Percentiles rank a stretch among this genome's conserved stretches.
These are phyloP conservation scores for Callithrix jacchus DNA, from an alignment of 2,113 vertebrate species.

Conservation along the genomic window DNA sequence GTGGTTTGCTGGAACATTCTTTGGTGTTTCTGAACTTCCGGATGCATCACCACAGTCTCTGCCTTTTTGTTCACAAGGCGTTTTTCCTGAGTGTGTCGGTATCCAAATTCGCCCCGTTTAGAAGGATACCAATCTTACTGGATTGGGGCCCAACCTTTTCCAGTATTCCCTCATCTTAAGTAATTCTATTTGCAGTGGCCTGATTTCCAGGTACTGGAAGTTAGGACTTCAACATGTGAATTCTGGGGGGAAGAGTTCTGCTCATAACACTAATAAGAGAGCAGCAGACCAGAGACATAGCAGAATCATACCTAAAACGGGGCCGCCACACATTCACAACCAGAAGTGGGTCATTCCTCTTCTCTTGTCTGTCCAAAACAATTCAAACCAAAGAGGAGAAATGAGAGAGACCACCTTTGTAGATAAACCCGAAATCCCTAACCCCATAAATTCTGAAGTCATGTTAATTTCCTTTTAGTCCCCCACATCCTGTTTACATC, in stretches of 20 bases:
- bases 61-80: not conserved
- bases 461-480: not conserved
- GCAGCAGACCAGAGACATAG: not conserved
- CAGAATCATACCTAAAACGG: not conserved
- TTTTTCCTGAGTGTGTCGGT: no score
- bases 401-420: not conserved
- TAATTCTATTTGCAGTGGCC: no score
- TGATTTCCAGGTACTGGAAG: not conserved
- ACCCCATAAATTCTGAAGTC: not conserved
- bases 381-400: not conserved
- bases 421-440: not conserved
- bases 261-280: not conserved
- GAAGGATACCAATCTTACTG: not conserved
- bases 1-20: not conserved
- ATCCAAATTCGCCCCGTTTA: not conserved
- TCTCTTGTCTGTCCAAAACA: not conserved
- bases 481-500: not conserved
- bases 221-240: not conserved
- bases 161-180: not conserved
- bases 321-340: not conserved
- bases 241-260: not conserved
- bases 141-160: not conserved
- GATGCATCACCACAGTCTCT: not conserved
- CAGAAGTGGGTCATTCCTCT: accelerated
- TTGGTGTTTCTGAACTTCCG: not conserved